phyloP scores from a whole-genome alignment of 2,797 vertebrate species.

The Lagodon rhomboides region DNA sequence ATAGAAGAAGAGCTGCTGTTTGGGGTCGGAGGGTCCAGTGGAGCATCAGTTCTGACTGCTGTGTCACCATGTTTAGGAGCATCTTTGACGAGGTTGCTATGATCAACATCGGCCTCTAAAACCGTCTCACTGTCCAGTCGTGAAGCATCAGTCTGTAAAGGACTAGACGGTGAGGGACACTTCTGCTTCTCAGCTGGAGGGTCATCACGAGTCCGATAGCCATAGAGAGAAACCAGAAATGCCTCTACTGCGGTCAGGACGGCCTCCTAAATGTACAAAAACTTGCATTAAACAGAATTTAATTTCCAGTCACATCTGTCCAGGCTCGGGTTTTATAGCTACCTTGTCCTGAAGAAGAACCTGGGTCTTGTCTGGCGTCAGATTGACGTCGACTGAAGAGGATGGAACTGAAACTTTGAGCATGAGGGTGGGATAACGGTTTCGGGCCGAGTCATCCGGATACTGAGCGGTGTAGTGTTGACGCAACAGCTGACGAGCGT shows the following conservation, averaged over 20 bases:
- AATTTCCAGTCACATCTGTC: neutral
- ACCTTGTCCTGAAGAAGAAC: constrained; percentile 96
- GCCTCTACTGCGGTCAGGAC: constrained; percentile 91
- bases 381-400: constrained; percentile 92
- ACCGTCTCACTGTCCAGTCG: neutral
- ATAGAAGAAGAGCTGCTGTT: constrained; percentile 83
- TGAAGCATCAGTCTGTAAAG: constrained; percentile 22
- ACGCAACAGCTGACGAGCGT: constrained; percentile 87
- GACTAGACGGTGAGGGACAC: neutral
- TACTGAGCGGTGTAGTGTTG: constrained; percentile 87
- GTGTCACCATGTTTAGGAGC: neutral
- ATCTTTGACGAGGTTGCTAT: constrained; percentile 7
- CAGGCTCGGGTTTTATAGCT: neutral
- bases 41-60: neutral
- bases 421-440: constrained; percentile 89
- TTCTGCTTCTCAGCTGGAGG: constrained; percentile 31
- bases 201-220: constrained; percentile 77
- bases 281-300: neutral
- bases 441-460: constrained; percentile 83
- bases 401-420: constrained; percentile 89
- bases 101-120: constrained; percentile 58
- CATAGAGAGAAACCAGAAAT: constrained; percentile 91
- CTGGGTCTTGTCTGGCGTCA: constrained; percentile 96
- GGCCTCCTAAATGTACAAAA: constrained; percentile 85
- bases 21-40: constrained; percentile 56